Conservation (phyloP, 2,888 invertebrate genomes). For the Synanthedon vespiformis region DNA sequence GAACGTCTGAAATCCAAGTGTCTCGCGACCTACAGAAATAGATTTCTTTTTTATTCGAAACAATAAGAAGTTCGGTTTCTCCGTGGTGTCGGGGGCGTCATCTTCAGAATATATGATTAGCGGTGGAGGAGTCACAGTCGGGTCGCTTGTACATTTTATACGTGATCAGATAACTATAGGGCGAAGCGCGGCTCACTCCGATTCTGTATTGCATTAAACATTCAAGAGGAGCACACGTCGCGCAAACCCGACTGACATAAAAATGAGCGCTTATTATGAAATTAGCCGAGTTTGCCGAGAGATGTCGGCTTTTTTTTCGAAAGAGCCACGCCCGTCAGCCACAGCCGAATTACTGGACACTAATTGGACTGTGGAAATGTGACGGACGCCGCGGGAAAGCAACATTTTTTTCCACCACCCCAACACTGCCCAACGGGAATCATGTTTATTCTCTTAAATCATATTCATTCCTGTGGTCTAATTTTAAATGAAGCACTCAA, state of each 20-base stretch:
- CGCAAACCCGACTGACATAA: slow-evolving; percentile 49
- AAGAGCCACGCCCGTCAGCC: slow-evolving; percentile 45
- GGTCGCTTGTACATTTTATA: slow-evolving; percentile 20
- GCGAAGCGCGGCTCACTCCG: slow-evolving; percentile 29
- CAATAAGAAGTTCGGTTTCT: slow-evolving; percentile 34
- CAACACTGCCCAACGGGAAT: slow-evolving; percentile 14
- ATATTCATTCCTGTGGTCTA: too few relatives aligned
- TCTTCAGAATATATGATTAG: slow-evolving; percentile 54
- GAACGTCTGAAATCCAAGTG: too few relatives aligned
- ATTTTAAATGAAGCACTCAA: too few relatives aligned
- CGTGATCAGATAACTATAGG: slow-evolving; percentile 35
- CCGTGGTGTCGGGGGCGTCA: slow-evolving; percentile 37
- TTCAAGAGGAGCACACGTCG: slow-evolving; percentile 49
- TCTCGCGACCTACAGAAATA: background rate
- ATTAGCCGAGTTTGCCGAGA: slow-evolving; percentile 56
- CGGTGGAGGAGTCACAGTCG: slow-evolving; percentile 31
- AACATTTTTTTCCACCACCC: slow-evolving; percentile 24
- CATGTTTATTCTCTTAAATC: slow-evolving; percentile 12
- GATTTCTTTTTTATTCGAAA: slow-evolving; percentile 16
- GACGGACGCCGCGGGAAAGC: slow-evolving; percentile 54
- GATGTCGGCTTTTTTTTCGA: slow-evolving; percentile 47
- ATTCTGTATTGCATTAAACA: slow-evolving; percentile 56
- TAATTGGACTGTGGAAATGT: slow-evolving; percentile 67
- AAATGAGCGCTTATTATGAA: slow-evolving; percentile 68
- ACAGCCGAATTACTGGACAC: slow-evolving; percentile 62